Evolutionary conservation across 2,888 invertebrate species (phyloP).

Genomic region (Mythimna lalbum): DNA sequence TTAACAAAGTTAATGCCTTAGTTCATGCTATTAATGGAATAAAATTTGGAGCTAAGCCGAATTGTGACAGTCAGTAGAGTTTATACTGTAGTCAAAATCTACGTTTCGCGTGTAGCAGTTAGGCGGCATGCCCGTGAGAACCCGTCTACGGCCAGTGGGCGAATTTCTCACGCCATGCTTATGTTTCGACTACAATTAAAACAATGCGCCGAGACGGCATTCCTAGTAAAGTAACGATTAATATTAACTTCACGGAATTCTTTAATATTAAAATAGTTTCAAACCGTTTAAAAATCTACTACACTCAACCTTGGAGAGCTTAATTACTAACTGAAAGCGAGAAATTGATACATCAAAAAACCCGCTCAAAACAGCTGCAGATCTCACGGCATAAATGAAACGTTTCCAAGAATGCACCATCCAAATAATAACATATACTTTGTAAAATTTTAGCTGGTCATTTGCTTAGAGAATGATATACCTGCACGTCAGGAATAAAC

Average conservation of each 20-base stretch:
- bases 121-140: slow-evolving; percentile 76
- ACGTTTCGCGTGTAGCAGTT: slow-evolving; percentile 32
- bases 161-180: slow-evolving; percentile 82
- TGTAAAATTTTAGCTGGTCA: slow-evolving; percentile 59
- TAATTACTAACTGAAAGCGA: slow-evolving; percentile 41
- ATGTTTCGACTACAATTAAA: slow-evolving; percentile 75
- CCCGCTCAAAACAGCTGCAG: slow-evolving; percentile 45
- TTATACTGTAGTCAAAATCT: slow-evolving; percentile 13
- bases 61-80: neutral
- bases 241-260: slow-evolving; percentile 48
- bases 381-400: slow-evolving; percentile 36
- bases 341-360: slow-evolving; percentile 56
- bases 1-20: neutral
- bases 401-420: slow-evolving; percentile 62
- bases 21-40: neutral
- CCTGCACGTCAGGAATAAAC: slow-evolving; percentile 74
- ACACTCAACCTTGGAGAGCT: slow-evolving; percentile 55
- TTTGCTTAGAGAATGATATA: slow-evolving; percentile 70
- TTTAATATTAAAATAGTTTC: slow-evolving; percentile 37
- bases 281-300: slow-evolving; percentile 50
- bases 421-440: slow-evolving; percentile 61
- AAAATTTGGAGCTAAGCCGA: neutral
- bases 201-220: slow-evolving; percentile 71
- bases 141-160: slow-evolving; percentile 67
- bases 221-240: slow-evolving; percentile 64